A percentile compares a stretch with the other conserved stretches of the same genome.
Conservation (phyloP, 2,888 invertebrate species). For the Drosophila sordidapex region DNA sequence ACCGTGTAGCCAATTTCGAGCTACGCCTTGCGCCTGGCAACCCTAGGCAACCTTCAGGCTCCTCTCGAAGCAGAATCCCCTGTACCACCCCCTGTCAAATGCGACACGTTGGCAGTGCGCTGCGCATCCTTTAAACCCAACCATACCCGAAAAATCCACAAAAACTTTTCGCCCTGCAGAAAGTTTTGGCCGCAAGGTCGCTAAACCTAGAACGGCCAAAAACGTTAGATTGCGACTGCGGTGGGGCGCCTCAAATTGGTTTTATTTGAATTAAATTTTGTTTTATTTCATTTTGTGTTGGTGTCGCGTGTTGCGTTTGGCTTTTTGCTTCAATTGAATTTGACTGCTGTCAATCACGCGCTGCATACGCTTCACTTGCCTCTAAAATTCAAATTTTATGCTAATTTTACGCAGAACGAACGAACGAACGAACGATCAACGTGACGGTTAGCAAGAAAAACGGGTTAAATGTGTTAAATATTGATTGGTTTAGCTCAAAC, state of each 20-base stretch:
- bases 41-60: slow-evolving; percentile 21
- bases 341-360: slow-evolving; percentile 80
- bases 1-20: slow-evolving; percentile 57
- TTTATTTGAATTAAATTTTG: slow-evolving; percentile 80
- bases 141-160: slow-evolving; percentile 32
- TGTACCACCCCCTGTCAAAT: slow-evolving; percentile 19
- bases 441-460: slow-evolving; percentile 35
- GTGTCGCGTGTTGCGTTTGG: slow-evolving; percentile 38
- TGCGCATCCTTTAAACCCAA: slow-evolving; percentile 40
- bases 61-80: slow-evolving; percentile 22
- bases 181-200: slow-evolving; percentile 73
- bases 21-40: slow-evolving; percentile 47
- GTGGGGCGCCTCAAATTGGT: slow-evolving; percentile 61
- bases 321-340: slow-evolving; percentile 75
- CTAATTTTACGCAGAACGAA: slow-evolving; percentile 71
- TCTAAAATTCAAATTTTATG: slow-evolving; percentile 80
- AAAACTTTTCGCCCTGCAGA: slow-evolving; percentile 59
- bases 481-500: slow-evolving; percentile 73
- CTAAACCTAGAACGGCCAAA: slow-evolving; percentile 54
- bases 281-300: slow-evolving; percentile 68
- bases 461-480: slow-evolving; percentile 80
- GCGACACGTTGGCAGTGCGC: slow-evolving; percentile 55
- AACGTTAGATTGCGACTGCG: slow-evolving; percentile 39
- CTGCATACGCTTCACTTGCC: slow-evolving; percentile 78
- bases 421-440: slow-evolving; percentile 62